Evolutionary conservation across 2,888 invertebrate species (phyloP).

Genomic region (Lampropteryx suffumata): DNA sequence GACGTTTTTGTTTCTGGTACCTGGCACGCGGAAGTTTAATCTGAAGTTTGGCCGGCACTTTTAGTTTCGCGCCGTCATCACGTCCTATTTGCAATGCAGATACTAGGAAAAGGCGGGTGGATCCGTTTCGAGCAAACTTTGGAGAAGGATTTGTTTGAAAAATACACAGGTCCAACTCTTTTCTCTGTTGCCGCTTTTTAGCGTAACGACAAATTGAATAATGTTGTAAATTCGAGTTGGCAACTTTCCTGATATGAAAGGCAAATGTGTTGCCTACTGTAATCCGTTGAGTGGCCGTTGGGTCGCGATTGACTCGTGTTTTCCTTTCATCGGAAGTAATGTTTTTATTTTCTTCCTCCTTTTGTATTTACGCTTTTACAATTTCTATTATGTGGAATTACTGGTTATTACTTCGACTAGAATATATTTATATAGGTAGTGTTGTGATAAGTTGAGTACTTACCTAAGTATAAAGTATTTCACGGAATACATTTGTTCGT

Average conservation of each 20-base stretch:
- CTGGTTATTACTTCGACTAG: conserved; percentile 3
- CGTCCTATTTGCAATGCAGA: conserved; percentile 80
- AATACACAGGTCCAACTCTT: conserved; percentile 66
- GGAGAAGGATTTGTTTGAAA: conserved; percentile 72
- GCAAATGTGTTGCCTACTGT: conserved; percentile 34
- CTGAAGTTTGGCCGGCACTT: conserved; percentile 80
- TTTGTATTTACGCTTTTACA: conserved; percentile 15
- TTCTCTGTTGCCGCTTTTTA: conserved; percentile 60
- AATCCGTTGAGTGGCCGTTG: conserved; percentile 28
- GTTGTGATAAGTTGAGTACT: not conserved
- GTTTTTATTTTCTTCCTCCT: conserved; percentile 24
- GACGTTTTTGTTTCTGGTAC: conserved; percentile 81
- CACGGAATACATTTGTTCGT: not conserved
- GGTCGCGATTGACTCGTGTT: conserved; percentile 25
- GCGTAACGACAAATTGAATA: conserved; percentile 71
- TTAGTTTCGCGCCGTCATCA: conserved; percentile 80
- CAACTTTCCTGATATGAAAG: conserved; percentile 36
- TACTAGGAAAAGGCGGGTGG: conserved; percentile 74
- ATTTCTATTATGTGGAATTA: conserved; percentile 4
- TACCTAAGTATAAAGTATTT: not conserved
- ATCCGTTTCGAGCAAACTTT: conserved; percentile 66
- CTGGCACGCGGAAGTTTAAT: conserved; percentile 76
- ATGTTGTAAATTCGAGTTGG: conserved; percentile 54
- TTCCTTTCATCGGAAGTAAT: conserved; percentile 26
- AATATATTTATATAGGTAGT: not conserved